Conservation (phyloP, 37 sponge, comb jelly and placozoan species). For the Aphrocallistes beatrix region DNA sequence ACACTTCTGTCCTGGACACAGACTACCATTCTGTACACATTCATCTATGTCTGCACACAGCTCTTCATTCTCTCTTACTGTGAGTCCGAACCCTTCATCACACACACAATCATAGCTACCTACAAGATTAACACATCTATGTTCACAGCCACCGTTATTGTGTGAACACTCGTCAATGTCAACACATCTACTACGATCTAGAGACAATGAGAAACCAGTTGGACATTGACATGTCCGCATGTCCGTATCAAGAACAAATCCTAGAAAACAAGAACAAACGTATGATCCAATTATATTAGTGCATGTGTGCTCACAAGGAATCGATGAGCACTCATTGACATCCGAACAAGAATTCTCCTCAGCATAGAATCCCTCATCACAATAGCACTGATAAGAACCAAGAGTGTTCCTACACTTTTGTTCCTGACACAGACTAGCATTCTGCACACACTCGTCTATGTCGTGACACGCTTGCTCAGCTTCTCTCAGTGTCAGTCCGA, state of each 20-base stretch:
- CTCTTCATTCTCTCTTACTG: too few species aligned
- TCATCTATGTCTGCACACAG: too few species aligned
- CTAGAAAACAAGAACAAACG: not conserved
- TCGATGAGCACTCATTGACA: not conserved
- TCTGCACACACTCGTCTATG: conserved; percentile 8
- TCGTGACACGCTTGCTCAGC: not conserved
- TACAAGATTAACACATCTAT: not conserved
- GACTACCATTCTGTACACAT: too few species aligned
- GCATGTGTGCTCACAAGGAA: not conserved
- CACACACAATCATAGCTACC: not conserved
- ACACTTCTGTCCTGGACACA: too few species aligned
- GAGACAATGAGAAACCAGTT: not conserved
- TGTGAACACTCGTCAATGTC: not conserved
- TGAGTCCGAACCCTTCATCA: too few species aligned
- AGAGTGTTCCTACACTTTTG: not conserved
- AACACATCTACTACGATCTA: not conserved
- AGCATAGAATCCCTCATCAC: not conserved
- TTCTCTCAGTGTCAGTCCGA: not conserved
- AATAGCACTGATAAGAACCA: conserved; percentile 13
- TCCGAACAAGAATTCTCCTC: not conserved
- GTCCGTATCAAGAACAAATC: not conserved
- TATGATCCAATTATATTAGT: not conserved
- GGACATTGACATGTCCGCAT: not conserved
- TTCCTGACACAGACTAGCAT: not conserved
- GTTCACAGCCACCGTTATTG: not conserved